Base-by-base conservation (phyloP, 2,888 invertebrate species). In the Diachrysia chrysitis region DNA sequence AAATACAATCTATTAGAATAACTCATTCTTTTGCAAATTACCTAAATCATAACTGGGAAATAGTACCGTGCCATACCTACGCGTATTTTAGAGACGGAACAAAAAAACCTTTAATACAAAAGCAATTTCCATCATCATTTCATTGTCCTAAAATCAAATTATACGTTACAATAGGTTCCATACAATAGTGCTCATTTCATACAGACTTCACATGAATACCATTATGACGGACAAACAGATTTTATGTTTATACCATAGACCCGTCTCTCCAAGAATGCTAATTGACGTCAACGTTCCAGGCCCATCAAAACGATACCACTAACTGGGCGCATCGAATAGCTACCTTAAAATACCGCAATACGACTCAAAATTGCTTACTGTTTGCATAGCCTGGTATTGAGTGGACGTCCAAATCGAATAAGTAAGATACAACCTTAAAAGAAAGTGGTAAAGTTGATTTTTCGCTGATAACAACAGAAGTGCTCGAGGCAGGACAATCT, bases 221-320 rank as follows among this genome's bases (percentile, higher is more conserved):
- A 72, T 81, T 78, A 79, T 82, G 76, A 78, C 75, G 71, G 75
- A 74, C 82, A 77, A 83, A 76, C 73, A 74, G 64, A 83, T 76
- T 83, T 83, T 80, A 81, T 78, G 80, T 86, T 73, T 82, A 85
- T 85, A 75, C 82, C 82, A 79, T 75, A 79, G 86, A 84, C 83
- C 70, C 73, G 80, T 82, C 82, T 84, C 83, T 85, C 78, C 81
- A 83, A 84, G 89, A 90, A 90, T 90, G 88, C 88, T 90, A 90
- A 90, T 90, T 88, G 89, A 82, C 79, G 73, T 77, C 80, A 83
- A 78, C 84, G 83, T 83, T 82, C 81, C 83, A 84, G 85, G 79
- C 87, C 71, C 82, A 83, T 85, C 84, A 85, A 82, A 85, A 85
- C 79, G 81, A 76, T 82, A 82, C 71, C 82, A 81, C 56, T 25